Evolutionary conservation across 1,140 invertebrate species (phyloP).

Genomic region (Leptoteleia sp.): DNA sequence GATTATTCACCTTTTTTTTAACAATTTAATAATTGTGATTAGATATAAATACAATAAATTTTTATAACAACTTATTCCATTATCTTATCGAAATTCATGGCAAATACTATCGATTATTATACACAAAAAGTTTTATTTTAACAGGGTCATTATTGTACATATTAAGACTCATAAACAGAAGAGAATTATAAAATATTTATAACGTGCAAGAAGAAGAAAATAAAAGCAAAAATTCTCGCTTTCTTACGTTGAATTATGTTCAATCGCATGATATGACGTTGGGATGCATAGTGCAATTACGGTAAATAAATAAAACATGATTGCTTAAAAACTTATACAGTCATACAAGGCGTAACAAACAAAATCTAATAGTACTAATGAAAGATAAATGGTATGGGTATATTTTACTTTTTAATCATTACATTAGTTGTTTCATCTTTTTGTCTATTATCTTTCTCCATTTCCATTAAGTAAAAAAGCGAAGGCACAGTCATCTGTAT

Average conservation of each 20-base stretch:
- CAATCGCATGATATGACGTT: constrained; percentile 27
- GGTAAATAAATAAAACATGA: constrained; percentile 50
- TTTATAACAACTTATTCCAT: constrained; percentile 48
- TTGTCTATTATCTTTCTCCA: constrained; percentile 30
- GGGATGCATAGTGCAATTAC: constrained; percentile 4
- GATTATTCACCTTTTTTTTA: constrained; percentile 44
- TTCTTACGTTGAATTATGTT: background rate
- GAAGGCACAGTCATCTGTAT: constrained; percentile 67
- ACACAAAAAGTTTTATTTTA: constrained; percentile 31
- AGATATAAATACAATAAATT: constrained; percentile 56
- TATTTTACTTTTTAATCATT: constrained; percentile 8
- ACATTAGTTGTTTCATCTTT: constrained; percentile 8
- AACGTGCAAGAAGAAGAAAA: too few species aligned
- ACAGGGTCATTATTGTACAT: constrained; percentile 45
- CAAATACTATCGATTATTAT: constrained; percentile 41
- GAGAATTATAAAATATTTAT: background rate
- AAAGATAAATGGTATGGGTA: constrained; percentile 18
- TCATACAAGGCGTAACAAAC: constrained; percentile 30
- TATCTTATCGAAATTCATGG: constrained; percentile 40
- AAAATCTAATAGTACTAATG: constrained; percentile 23
- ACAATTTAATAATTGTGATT: constrained; percentile 53
- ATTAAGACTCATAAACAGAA: constrained; percentile 13
- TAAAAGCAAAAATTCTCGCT: constrained; percentile 1
- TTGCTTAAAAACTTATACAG: constrained; percentile 23
- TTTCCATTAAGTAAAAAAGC: constrained; percentile 62